Evolutionary conservation across 2,797 vertebrate species (phyloP).

Genomic region (Lemur catta): DNA sequence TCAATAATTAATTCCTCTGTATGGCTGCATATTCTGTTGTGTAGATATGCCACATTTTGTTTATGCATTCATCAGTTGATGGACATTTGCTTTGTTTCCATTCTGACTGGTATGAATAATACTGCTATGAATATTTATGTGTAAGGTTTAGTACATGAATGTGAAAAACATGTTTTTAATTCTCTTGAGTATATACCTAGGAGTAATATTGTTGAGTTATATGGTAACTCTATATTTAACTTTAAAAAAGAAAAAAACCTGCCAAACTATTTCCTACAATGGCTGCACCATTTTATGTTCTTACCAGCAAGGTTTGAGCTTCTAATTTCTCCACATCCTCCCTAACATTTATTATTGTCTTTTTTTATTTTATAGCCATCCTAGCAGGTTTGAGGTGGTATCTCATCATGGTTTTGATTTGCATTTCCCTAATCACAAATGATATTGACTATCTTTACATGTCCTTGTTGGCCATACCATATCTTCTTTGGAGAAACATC

Average conservation of each 20-base stretch:
- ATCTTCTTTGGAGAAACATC: background rate
- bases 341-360: background rate
- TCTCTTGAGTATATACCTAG: background rate
- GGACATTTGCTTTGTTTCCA: background rate
- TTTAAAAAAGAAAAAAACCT: background rate
- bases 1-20: background rate
- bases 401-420: background rate
- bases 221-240: background rate
- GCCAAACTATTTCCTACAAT: background rate
- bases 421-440: background rate
- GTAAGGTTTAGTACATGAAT: background rate
- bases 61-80: background rate
- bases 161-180: background rate
- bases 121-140: background rate
- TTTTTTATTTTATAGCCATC: background rate
- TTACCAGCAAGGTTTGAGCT: background rate
- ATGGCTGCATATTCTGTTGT: background rate
- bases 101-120: conserved; percentile 7
- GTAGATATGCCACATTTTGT: background rate
- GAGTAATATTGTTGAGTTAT: background rate
- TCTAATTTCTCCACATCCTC: background rate
- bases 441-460: background rate
- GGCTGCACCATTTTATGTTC: background rate
- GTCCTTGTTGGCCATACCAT: background rate
- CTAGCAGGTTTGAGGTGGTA: background rate